A percentile compares a stretch with the other conserved stretches of the same genome.
phyloP scores from a whole-genome alignment of 2,797 vertebrate genomes.

The Lophius americanus region DNA sequence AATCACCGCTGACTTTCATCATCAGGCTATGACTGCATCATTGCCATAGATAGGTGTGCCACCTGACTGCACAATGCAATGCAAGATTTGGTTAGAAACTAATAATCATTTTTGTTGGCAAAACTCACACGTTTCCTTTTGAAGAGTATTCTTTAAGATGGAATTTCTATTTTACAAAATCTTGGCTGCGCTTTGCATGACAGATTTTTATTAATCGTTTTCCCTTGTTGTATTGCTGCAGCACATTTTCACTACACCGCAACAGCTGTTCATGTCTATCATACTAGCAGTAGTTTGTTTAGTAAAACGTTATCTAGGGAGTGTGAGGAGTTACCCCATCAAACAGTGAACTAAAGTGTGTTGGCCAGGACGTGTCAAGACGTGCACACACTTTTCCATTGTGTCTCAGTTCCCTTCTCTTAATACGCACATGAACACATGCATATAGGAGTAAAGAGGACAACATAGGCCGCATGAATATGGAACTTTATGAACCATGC shows the following conservation, averaged over 20 bases:
- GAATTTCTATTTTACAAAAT: not conserved
- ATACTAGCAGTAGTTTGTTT: slow-evolving; percentile 8
- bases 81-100: too few species aligned
- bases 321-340: slow-evolving; percentile 31
- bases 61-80: too few species aligned
- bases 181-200: not conserved
- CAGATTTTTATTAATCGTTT: not conserved
- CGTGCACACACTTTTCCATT: slow-evolving; percentile 50
- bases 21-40: too few species aligned
- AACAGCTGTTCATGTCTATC: not conserved
- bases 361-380: slow-evolving; percentile 44
- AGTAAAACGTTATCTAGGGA: slow-evolving; percentile 39
- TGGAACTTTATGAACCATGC: not conserved
- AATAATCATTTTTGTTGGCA: too few species aligned
- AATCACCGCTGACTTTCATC: too few species aligned
- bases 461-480: not conserved
- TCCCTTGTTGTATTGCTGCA: not conserved
- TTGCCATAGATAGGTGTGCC: too few species aligned
- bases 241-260: not conserved
- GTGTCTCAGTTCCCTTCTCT: slow-evolving; percentile 33
- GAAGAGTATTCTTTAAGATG: not conserved
- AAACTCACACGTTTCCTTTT: too few species aligned
- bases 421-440: slow-evolving; percentile 11
- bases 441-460: not conserved
- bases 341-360: slow-evolving; percentile 37